Percentiles rank a stretch among this genome's conserved stretches.
These are phyloP conservation scores for Heliconius sara DNA, from an alignment of 2,888 invertebrate species.

Conservation along the genomic window DNA sequence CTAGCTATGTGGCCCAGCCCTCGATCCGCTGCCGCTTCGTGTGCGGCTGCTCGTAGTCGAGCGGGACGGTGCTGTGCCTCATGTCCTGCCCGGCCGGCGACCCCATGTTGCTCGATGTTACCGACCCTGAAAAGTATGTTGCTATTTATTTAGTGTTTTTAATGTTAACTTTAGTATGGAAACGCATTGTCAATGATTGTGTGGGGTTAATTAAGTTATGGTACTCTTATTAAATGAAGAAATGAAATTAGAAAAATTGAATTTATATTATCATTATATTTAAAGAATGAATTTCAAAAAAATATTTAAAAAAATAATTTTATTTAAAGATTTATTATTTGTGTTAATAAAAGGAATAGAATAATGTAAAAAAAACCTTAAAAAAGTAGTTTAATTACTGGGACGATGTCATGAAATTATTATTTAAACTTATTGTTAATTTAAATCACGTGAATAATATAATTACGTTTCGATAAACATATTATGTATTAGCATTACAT, in stretches of 20 bases:
- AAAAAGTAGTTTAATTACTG: too few relatives aligned
- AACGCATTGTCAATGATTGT: constrained; percentile 8
- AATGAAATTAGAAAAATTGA: not conserved
- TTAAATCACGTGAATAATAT: too few relatives aligned
- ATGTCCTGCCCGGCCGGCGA: constrained; percentile 86
- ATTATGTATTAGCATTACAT: too few relatives aligned
- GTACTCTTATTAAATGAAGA: not conserved
- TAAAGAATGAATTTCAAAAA: too few relatives aligned
- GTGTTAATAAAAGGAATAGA: too few relatives aligned
- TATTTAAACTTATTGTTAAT: too few relatives aligned
- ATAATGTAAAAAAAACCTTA: too few relatives aligned
- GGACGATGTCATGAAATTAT: too few relatives aligned
- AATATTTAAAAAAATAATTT: too few relatives aligned
- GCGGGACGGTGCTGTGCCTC: constrained; percentile 73
- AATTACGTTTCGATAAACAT: too few relatives aligned
- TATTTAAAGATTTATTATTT: not conserved
- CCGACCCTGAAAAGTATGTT: constrained; percentile 85
- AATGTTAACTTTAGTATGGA: constrained; percentile 32
- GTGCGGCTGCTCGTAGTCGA: constrained; percentile 84
- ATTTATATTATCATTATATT: too few relatives aligned
- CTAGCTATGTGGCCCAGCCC: constrained; percentile 95
- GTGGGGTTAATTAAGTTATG: not conserved
- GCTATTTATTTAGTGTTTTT: constrained; percentile 10
- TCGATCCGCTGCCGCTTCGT: constrained; percentile 95
- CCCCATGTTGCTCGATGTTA: constrained; percentile 92